Evolutionary conservation across 2,888 invertebrate species (phyloP).

Genomic region (Lithosia quadra): DNA sequence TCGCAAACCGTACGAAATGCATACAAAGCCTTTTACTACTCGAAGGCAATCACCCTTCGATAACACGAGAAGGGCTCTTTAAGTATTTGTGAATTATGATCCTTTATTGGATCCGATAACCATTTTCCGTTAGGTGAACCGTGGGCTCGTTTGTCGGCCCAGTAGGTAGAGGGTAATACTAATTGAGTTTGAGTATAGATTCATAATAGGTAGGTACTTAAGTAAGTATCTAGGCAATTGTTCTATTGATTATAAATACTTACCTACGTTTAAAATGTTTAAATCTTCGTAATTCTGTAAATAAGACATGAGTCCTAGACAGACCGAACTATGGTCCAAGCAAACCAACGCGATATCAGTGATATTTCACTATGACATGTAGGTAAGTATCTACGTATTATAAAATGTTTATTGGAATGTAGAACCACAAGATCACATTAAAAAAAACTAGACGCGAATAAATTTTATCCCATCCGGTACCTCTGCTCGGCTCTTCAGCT

Average conservation of each 20-base stretch:
- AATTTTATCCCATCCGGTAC: constrained; percentile 86
- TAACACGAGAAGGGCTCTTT: background rate
- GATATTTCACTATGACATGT: constrained; percentile 35
- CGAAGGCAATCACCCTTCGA: background rate
- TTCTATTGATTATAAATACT: constrained; percentile 18
- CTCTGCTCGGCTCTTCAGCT: constrained; percentile 78
- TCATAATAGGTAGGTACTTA: too few relatives aligned
- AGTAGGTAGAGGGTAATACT: too few relatives aligned
- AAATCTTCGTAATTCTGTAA: constrained; percentile 9
- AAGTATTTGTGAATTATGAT: background rate
- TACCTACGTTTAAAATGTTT: too few relatives aligned
- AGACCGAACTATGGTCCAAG: constrained; percentile 13
- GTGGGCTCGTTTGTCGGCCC: too few relatives aligned
- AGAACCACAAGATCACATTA: constrained; percentile 73
- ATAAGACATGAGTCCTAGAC: constrained; percentile 13
- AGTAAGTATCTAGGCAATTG: background rate
- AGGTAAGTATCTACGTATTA: constrained; percentile 44
- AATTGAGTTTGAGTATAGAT: background rate
- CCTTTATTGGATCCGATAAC: background rate
- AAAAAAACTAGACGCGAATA: constrained; percentile 84
- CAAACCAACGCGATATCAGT: constrained; percentile 32
- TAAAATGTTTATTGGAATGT: constrained; percentile 78
- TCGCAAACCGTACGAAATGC: background rate
- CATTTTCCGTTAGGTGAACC: background rate
- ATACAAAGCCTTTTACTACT: background rate